These are phyloP conservation scores for Drosophila anomalata DNA, from an alignment of 2,888 invertebrate species.

Conservation along the genomic window DNA sequence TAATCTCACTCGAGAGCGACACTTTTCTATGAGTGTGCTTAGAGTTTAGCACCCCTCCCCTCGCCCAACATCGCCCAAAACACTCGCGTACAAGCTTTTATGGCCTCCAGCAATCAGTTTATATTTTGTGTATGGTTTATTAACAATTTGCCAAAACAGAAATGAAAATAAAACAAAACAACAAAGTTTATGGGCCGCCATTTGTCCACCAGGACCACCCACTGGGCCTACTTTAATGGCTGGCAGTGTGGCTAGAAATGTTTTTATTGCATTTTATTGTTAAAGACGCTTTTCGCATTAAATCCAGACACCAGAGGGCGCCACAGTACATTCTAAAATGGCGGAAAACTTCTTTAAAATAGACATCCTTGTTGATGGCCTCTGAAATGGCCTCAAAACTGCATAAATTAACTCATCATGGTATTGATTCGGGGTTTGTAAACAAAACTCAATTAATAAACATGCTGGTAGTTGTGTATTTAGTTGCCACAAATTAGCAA, in stretches of 20 bases:
- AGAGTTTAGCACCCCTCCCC: not conserved
- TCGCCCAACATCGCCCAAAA: not conserved
- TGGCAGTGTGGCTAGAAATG: slow-evolving; percentile 18
- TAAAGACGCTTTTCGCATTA: slow-evolving; percentile 55
- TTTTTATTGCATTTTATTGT: slow-evolving; percentile 60
- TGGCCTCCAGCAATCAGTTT: slow-evolving; percentile 58
- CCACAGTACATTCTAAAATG: not conserved
- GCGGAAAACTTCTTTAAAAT: not conserved
- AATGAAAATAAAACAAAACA: slow-evolving; percentile 40
- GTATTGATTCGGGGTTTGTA: slow-evolving; percentile 7
- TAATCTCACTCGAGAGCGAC: slow-evolving; percentile 67
- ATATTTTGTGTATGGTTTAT: slow-evolving; percentile 68
- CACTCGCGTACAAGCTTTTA: slow-evolving; percentile 47
- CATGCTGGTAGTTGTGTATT: slow-evolving; percentile 2
- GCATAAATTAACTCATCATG: slow-evolving; percentile 8
- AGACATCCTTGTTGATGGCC: not conserved
- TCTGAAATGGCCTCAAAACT: not conserved
- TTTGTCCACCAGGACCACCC: not conserved
- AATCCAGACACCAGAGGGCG: slow-evolving; percentile 28
- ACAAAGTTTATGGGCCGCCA: slow-evolving; percentile 47
- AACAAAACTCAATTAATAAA: not conserved
- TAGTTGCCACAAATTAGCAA: slow-evolving; percentile 19
- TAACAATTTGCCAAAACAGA: slow-evolving; percentile 55
- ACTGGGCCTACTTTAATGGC: slow-evolving; percentile 35
- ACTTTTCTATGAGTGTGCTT: slow-evolving; percentile 37